phyloP scores from a whole-genome alignment of 1,140 invertebrate genomes.

The Meloidogyne hapla region DNA sequence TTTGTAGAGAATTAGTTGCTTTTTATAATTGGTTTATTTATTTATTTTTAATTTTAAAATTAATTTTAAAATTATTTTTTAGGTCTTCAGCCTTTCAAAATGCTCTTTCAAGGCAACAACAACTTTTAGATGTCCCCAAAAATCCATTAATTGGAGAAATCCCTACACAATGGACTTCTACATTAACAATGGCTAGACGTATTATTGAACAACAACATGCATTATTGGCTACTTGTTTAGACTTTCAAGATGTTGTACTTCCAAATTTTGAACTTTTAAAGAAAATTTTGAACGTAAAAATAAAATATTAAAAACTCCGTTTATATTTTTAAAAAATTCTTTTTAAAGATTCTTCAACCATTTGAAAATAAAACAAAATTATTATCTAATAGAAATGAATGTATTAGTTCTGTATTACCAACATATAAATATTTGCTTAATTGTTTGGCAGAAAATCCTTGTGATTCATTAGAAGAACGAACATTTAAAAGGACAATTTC shows the following conservation, averaged over 20 bases:
- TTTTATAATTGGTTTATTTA: neutral
- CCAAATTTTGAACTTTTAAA: neutral
- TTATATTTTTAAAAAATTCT: neutral
- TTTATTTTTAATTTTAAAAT: neutral
- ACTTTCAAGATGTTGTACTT: neutral
- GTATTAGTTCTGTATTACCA: conserved; percentile 3
- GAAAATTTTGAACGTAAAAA: conserved; percentile 3
- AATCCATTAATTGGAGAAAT: neutral
- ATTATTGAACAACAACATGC: neutral
- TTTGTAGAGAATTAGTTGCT: neutral
- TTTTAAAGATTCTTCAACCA: neutral
- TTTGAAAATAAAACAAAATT: neutral
- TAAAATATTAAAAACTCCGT: neutral
- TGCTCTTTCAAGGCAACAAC: neutral
- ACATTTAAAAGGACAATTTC: neutral
- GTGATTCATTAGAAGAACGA: neutral
- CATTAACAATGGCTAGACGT: neutral
- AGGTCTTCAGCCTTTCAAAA: neutral
- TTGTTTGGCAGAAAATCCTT: conserved; percentile 5
- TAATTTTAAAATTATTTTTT: neutral
- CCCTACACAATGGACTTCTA: neutral
- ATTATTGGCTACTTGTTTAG: neutral
- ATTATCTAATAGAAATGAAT: neutral
- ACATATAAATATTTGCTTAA: neutral
- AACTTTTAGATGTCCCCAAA: neutral